Conservation (phyloP, 2,888 invertebrate species). For the Agrotis segetum region DNA sequence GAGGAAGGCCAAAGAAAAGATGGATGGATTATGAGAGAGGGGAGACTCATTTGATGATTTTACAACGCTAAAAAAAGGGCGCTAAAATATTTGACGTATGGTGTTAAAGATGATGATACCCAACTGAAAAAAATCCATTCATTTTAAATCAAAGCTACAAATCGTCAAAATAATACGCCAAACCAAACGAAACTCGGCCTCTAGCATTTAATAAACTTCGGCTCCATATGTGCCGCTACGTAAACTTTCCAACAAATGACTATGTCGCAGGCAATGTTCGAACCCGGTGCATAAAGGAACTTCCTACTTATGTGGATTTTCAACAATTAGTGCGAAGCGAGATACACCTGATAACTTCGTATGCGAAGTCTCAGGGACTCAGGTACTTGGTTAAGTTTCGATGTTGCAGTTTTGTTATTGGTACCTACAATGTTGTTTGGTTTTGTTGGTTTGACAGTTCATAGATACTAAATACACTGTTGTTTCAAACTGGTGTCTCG, state of each 20-base stretch:
- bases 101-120: no score
- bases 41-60: no score
- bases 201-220: constrained; percentile 69
- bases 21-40: no score
- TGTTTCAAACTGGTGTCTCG: not conserved
- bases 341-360: constrained; percentile 24
- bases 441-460: not conserved
- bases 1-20: no score
- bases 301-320: constrained; percentile 46
- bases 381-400: constrained; percentile 27
- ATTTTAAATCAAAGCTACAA: no score
- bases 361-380: constrained; percentile 24
- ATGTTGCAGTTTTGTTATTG: constrained; percentile 14
- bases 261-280: constrained; percentile 58
- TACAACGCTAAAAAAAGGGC: no score
- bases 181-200: constrained; percentile 36
- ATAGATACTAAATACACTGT: not conserved
- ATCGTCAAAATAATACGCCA: constrained; percentile 7
- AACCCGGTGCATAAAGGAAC: constrained; percentile 32
- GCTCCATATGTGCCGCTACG: constrained; percentile 59
- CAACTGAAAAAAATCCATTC: no score
- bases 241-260: constrained; percentile 67
- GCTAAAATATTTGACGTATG: no score
- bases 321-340: constrained; percentile 37
- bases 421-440: not conserved